Evolutionary conservation across 37 sponge, comb jelly and placozoan genomes (phyloP).

Genomic region (Halichondria panicea): DNA sequence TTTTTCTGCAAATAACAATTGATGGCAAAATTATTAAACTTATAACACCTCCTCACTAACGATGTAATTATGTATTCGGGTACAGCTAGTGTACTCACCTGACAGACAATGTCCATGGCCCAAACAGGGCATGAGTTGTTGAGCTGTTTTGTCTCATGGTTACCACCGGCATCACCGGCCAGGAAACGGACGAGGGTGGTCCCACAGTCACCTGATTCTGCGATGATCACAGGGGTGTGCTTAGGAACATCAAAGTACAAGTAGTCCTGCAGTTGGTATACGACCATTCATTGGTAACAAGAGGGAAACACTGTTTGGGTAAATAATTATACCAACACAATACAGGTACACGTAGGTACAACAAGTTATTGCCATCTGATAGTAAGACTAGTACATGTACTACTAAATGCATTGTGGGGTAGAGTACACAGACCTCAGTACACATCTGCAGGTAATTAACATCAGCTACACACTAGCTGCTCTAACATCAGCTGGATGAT

Average conservation of each 20-base stretch:
- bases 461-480: no score
- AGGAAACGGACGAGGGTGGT: conserved; percentile 54
- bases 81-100: conserved; percentile 28
- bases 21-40: background rate
- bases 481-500: background rate
- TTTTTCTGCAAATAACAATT: conserved; percentile 21
- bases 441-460: no score
- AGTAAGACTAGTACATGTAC: no score
- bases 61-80: background rate
- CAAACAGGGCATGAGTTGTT: conserved; percentile 61
- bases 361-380: no score
- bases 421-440: no score
- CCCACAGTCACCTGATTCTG: conserved; percentile 86
- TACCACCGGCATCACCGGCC: conserved; percentile 50
- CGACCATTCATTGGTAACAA: no score
- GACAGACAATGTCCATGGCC: conserved; percentile 70
- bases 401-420: no score
- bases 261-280: conserved; percentile 33
- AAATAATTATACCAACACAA: background rate
- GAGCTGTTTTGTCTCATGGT: conserved; percentile 54
- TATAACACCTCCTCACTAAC: background rate
- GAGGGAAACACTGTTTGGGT: background rate
- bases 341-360: no score
- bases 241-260: conserved; percentile 73
- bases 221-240: conserved; percentile 85